Evolutionary conservation across 2,797 vertebrate species (phyloP), one percentile per base, ranked within the genome.

Genomic region (Nannoperca obscura): DNA sequence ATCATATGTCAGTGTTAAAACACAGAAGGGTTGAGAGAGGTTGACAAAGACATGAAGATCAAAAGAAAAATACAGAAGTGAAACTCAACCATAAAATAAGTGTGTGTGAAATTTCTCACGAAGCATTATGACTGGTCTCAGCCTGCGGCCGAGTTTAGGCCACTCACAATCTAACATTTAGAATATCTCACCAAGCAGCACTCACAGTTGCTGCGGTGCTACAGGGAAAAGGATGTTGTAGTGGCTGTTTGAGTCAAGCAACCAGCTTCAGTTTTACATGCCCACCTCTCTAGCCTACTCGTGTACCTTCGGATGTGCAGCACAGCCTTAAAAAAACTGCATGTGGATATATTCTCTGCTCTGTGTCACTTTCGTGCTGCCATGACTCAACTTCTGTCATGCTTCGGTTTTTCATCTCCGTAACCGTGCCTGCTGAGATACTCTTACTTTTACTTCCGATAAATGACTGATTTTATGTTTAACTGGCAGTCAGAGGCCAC

Each of bases 401-500:
- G 32, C 50, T 77, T 71, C 0, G 40, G 54, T 71, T 71, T 90
- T 84, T 91, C 83, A 81, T 85, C 80, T 82, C 58, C 5, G 5
- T 69, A 69, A 71, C n/a, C 40, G 62, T 42, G 62, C 58, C 80
- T 77, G 77, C 71, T 63, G 69, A 74, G 82, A 85, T 54, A 64
- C 75, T 74, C 65, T 84, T 75, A 70, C 77, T 84, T 88, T 88
- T 84, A 86, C 87, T 93, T 93, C 91, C 84, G 72, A 89, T 90
- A 89, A 93, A 85, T 83, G 89, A 90, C 79, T 70, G 73, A 82
- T 86, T 88, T 90, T 87, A 85, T 60, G 60, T 89, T 76, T 36
- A 88, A 82, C 82, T 76, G 82, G 78, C 69, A 86, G 84, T 86
- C 74, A 49, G 63, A 88, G 76, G 84, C 85, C 79, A 81, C 82